Conservation (phyloP, 1,140 invertebrate genomes). For the fruit fly (Drosophila melanogaster) region Release_6_plus_ISO1_MT NT_033777.3:26486501-26487000, state of each 20-base stretch:
- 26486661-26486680: slow-evolving; percentile 3
- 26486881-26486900: not conserved
- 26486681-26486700: not conserved
- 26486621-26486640: not conserved
- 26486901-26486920: slow-evolving; percentile 50
- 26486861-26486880: not conserved
- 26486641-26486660: not conserved
- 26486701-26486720: slow-evolving; percentile 69
- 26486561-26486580: slow-evolving; percentile 50
- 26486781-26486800: slow-evolving; percentile 21
- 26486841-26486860: slow-evolving; percentile 16
- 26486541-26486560: slow-evolving; percentile 29
- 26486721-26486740: slow-evolving; percentile 78
- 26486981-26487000: slow-evolving; percentile 83
- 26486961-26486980: slow-evolving; percentile 81
- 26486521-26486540: slow-evolving; percentile 45
- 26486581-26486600: slow-evolving; percentile 14
- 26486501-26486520: slow-evolving; percentile 71
- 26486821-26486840: slow-evolving; percentile 32
- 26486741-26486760: slow-evolving; percentile 70
- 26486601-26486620: not conserved
- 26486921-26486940: slow-evolving; percentile 81
- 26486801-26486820: slow-evolving; percentile 20
- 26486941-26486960: slow-evolving; percentile 78
- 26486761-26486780: slow-evolving; percentile 49